phyloP scores from a whole-genome alignment of 2,888 invertebrate species.

The Iselma pallidipennis region DNA sequence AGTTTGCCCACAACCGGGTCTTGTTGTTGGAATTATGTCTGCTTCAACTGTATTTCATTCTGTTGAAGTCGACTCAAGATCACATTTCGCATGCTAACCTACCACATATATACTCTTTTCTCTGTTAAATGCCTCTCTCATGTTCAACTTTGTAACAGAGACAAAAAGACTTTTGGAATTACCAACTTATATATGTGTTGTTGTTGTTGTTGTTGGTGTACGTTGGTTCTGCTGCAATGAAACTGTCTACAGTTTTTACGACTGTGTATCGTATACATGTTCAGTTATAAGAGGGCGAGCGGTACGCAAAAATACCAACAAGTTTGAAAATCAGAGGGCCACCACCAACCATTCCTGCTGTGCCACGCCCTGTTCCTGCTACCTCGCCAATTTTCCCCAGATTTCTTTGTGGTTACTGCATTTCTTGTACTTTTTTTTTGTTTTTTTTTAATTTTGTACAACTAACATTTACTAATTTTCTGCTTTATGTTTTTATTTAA shows the following conservation, averaged over 20 bases:
- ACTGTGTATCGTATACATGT: neutral
- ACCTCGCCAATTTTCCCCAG: neutral
- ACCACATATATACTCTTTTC: neutral
- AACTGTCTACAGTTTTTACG: neutral
- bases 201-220: too few species aligned
- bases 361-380: neutral
- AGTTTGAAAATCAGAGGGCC: neutral
- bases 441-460: neutral
- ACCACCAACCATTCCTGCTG: neutral
- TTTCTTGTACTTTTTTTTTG: neutral
- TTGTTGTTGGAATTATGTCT: neutral
- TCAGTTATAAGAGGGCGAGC: neutral
- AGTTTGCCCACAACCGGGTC: neutral
- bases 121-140: neutral
- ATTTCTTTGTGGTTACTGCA: neutral
- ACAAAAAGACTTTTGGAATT: neutral
- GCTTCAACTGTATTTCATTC: neutral
- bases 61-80: constrained; percentile 1
- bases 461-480: constrained; percentile 1
- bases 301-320: neutral
- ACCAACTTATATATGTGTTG: too few species aligned
- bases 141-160: neutral
- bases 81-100: neutral
- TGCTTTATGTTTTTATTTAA: too few species aligned
- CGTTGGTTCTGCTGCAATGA: too few species aligned